These are phyloP conservation scores for Synergus japonicus DNA, from an alignment of 2,888 invertebrate genomes.

Conservation along the genomic window DNA sequence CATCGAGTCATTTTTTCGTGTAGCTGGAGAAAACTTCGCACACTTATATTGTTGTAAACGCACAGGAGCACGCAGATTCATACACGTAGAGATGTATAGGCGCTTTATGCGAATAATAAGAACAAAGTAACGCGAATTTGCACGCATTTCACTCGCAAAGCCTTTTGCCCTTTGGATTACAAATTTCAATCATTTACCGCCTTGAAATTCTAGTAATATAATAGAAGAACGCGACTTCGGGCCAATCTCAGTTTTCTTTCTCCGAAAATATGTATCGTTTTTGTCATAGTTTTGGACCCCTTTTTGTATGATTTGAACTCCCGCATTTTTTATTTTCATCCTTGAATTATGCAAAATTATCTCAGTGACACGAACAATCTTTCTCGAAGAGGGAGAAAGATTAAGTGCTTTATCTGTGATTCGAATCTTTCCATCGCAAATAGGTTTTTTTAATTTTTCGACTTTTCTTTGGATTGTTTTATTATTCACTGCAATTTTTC, in stretches of 20 bases:
- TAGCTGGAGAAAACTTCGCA: conserved; percentile 16
- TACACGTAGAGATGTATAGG: conserved; percentile 40
- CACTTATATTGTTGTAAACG: conserved; percentile 20
- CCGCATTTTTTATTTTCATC: background rate
- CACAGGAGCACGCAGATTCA: conserved; percentile 1
- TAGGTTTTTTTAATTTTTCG: background rate
- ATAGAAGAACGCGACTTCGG: conserved; percentile 3
- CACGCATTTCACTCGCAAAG: conserved; percentile 6
- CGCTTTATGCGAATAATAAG: conserved; percentile 40
- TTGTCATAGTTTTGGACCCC: background rate
- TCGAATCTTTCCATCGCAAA: too few species aligned
- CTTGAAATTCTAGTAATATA: background rate
- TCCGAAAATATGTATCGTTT: conserved; percentile 2
- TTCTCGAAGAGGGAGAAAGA: background rate
- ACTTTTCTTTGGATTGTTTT: background rate
- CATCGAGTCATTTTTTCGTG: conserved; percentile 42
- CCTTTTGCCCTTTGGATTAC: background rate
- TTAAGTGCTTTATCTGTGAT: background rate
- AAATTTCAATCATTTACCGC: background rate
- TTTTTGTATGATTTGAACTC: conserved; percentile 5
- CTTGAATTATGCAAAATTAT: background rate
- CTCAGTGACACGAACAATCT: background rate
- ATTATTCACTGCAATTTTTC: background rate
- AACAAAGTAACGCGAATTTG: conserved; percentile 20
- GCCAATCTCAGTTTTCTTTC: conserved; percentile 8